Base-by-base conservation (phyloP, 2,113 vertebrate species). In the Taurulus bubalis region DNA sequence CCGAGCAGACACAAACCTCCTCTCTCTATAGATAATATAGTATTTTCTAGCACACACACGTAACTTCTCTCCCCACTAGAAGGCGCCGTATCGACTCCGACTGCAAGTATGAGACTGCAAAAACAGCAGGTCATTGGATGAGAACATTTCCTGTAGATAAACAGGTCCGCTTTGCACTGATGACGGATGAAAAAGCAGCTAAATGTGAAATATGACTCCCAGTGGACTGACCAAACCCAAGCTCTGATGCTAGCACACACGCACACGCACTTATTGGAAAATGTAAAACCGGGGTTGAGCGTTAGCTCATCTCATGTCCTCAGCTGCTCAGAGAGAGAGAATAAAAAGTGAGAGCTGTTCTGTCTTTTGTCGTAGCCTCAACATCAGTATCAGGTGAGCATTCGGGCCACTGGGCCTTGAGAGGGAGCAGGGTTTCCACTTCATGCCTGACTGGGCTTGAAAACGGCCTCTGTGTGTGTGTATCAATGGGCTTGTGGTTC, bases 241-340 rank as follows among this genome's bases (percentile, higher is more conserved):
- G 20, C 26, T 28, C 77, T 53, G 55, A 88, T 40, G 5, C 78
- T 36, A 65, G 70, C 69, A 59, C 60, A 65, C 67, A 69, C 40
- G 71, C 72, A 84, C 2, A 28, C 75, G 51, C 34, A 53, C 67
- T 78, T 53, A 30, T 20, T 75, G 75, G 77, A 89, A 86, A 75
- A 79, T 71, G 49, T 73, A 49, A 87, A 56, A 42, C 36, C 18
- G 30, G 53, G 63, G 68, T 42, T 22, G 69, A 67, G 34, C 22
- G 82, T 88, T 74, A 84, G 78, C 67, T 90, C 87, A 84, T 84
- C 59, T 67, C 36, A 32, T 73, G 77, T 83, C 87, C 90, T 87
- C 34, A 20, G 20, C 72, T 64, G 64, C 66, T 36, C 16, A 78
- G 78, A 81, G 36, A 40, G 62, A 47, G 16, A 55, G 14, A 18